These are phyloP conservation scores for Alcis repandata DNA, from an alignment of 2,888 invertebrate species.

Conservation along the genomic window DNA sequence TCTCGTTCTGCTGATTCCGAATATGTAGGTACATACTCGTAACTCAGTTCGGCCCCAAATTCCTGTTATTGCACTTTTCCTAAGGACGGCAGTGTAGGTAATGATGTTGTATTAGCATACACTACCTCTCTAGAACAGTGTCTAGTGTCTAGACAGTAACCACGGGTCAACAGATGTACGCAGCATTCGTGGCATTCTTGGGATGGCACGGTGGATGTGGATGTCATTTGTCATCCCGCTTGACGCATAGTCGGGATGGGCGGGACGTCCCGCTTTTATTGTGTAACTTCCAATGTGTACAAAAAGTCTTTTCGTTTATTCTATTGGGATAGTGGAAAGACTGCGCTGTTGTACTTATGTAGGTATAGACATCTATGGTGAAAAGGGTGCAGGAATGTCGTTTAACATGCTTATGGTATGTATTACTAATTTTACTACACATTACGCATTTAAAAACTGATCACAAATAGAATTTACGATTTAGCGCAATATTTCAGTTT, in stretches of 20 bases:
- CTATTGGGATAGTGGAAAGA: conserved; percentile 25
- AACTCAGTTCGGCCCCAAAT: no score
- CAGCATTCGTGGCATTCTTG: conserved; percentile 55
- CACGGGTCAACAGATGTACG: conserved; percentile 50
- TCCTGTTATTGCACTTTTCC: no score
- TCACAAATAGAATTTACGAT: no score
- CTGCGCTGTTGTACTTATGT: background rate
- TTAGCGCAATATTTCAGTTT: no score
- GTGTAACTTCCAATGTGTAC: conserved; percentile 29
- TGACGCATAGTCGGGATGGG: conserved; percentile 40
- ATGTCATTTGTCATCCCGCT: conserved; percentile 57
- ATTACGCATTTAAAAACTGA: no score
- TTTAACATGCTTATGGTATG: no score
- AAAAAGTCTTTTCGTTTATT: conserved; percentile 30
- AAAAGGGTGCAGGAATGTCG: background rate
- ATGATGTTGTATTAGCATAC: background rate
- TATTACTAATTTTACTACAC: no score
- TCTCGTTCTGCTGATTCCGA: no score
- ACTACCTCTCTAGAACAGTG: conserved; percentile 4
- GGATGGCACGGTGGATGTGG: conserved; percentile 39
- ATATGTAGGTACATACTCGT: no score
- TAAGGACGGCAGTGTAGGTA: no score
- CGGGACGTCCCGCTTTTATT: conserved; percentile 33
- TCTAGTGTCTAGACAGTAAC: conserved; percentile 32
- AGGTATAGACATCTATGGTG: background rate